Evolutionary conservation across 1,140 invertebrate genomes (phyloP).

Genomic region (Drosophila nigromelanica): DNA sequence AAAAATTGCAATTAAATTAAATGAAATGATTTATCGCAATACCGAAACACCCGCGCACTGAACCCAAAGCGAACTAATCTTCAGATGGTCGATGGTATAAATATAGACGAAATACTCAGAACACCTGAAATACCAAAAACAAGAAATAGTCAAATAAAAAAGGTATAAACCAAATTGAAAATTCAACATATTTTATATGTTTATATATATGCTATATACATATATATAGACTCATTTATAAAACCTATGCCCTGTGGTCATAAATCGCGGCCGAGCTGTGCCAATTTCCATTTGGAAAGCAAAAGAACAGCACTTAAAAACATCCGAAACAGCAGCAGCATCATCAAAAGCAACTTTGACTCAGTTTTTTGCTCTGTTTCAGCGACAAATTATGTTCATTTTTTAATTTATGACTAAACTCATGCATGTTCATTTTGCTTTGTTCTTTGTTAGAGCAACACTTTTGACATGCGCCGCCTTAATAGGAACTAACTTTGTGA

Average conservation of each 20-base stretch:
- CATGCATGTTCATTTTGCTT: constrained; percentile 64
- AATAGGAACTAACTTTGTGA: constrained; percentile 59
- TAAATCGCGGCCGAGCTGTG: constrained; percentile 60
- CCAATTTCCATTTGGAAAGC: constrained; percentile 68
- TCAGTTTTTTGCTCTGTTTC: constrained; percentile 41
- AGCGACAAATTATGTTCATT: constrained; percentile 47
- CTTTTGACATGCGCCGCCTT: constrained; percentile 22
- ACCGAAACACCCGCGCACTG: constrained; percentile 54
- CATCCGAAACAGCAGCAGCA: constrained; percentile 33
- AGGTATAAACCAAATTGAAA: background rate
- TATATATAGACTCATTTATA: constrained; percentile 22
- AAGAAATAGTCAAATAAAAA: constrained; percentile 27
- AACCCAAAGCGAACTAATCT: constrained; percentile 6
- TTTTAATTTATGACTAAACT: constrained; percentile 64
- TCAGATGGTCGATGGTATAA: constrained; percentile 24
- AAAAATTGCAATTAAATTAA: constrained; percentile 80
- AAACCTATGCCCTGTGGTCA: constrained; percentile 50
- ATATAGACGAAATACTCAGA: constrained; percentile 51
- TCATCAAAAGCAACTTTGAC: constrained; percentile 46
- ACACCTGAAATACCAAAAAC: constrained; percentile 63
- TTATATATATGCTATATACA: background rate
- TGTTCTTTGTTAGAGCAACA: constrained; percentile 27
- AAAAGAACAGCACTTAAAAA: constrained; percentile 18
- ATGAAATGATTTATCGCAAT: constrained; percentile 68
- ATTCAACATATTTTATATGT: constrained; percentile 10